Percentiles rank a stretch among this genome's conserved stretches.
Conservation (phyloP, 2,113 vertebrate species). For the Lepus americanus region DNA sequence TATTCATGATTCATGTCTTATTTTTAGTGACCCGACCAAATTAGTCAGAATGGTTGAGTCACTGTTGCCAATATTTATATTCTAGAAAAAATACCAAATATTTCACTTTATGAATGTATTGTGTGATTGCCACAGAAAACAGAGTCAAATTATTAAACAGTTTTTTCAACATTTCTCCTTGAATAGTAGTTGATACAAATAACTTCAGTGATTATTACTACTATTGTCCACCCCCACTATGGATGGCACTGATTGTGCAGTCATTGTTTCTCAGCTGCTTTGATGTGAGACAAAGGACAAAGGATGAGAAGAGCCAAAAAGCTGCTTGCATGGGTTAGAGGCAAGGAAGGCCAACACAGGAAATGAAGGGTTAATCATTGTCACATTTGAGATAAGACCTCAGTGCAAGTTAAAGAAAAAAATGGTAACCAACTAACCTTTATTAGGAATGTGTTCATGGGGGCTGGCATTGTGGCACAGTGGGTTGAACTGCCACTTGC, state of each 20-base stretch:
- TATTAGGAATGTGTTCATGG: not conserved
- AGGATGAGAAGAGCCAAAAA: not conserved
- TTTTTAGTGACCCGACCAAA: not conserved
- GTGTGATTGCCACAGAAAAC: constrained; percentile 29
- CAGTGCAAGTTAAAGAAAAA: not conserved
- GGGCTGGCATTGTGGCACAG: no score
- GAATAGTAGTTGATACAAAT: not conserved
- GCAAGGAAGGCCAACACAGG: not conserved
- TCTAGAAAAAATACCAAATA: not conserved
- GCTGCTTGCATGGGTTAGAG: not conserved
- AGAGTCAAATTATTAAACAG: not conserved
- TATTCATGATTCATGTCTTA: not conserved
- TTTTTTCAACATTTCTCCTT: not conserved
- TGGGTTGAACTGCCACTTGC: no score
- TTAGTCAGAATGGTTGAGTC: not conserved
- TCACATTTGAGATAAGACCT: not conserved
- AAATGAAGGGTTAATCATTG: not conserved
- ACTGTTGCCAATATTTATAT: constrained; percentile 8
- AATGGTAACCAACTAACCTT: not conserved
- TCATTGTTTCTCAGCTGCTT: not conserved
- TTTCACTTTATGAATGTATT: constrained; percentile 14
- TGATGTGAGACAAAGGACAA: constrained; percentile 5
- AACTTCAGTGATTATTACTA: not conserved
- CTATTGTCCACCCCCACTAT: not conserved
- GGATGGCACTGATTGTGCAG: not conserved